Conservation (phyloP, 2,113 vertebrate genomes). For the Pterocles burchelli region DNA sequence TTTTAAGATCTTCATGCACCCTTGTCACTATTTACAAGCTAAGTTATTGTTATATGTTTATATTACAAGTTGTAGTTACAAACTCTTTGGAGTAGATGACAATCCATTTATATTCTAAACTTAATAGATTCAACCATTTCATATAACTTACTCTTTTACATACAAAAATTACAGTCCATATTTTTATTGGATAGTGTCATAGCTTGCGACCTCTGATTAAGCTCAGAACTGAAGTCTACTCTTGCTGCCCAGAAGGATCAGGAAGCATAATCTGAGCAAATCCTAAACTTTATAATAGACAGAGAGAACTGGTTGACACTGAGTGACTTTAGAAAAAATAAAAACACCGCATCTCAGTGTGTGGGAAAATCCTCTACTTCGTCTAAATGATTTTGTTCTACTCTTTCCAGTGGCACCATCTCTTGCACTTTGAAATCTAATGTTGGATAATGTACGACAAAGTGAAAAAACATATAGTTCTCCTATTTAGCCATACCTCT, state of each 20-base stretch:
- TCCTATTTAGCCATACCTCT: neutral
- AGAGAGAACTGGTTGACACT: neutral
- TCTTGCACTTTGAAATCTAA: neutral
- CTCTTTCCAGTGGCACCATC: neutral
- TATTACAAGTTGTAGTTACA: slow-evolving; percentile 49
- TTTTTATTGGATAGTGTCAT: slow-evolving; percentile 23
- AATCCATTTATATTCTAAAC: slow-evolving; percentile 15
- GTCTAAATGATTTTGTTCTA: neutral
- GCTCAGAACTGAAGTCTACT: neutral
- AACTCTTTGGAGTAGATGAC: slow-evolving; percentile 30
- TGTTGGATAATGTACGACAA: neutral
- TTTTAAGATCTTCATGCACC: slow-evolving; percentile 56
- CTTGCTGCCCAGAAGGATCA: neutral
- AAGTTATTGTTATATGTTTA: slow-evolving; percentile 25
- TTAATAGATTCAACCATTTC: slow-evolving; percentile 16
- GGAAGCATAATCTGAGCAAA: neutral
- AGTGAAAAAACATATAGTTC: neutral
- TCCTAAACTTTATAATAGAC: neutral
- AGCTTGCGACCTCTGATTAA: neutral
- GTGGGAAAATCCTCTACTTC: neutral
- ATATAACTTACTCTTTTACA: slow-evolving; percentile 17
- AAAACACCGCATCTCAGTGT: neutral
- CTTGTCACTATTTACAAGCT: slow-evolving; percentile 57
- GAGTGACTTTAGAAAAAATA: neutral
- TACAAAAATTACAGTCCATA: slow-evolving; percentile 18